These are phyloP conservation scores for Fratercula arctica DNA, from an alignment of 2,797 vertebrate genomes.

Conservation along the genomic window DNA sequence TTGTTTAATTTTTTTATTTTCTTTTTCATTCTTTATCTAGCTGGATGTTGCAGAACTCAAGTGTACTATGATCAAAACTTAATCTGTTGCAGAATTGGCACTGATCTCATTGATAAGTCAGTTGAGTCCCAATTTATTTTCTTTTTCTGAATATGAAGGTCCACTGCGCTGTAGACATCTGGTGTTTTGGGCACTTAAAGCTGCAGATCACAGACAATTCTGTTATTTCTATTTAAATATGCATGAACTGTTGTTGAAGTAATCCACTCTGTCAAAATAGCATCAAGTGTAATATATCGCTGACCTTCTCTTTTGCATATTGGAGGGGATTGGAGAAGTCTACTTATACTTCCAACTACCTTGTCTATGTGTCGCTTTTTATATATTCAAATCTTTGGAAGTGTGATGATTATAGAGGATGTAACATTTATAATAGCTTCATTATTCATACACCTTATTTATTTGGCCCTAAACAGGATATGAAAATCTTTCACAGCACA, in stretches of 20 bases:
- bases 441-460: background rate
- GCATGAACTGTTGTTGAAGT: constrained; percentile 77
- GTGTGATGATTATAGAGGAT: background rate
- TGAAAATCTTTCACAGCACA: background rate
- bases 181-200: constrained; percentile 75
- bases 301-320: constrained; percentile 55
- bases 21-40: background rate
- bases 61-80: background rate
- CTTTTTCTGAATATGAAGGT: constrained; percentile 76
- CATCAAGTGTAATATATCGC: constrained; percentile 68
- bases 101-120: constrained; percentile 11
- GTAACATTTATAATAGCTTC: background rate
- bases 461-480: background rate
- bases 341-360: background rate
- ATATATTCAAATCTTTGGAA: background rate
- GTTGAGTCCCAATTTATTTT: constrained; percentile 78
- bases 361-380: background rate
- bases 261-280: constrained; percentile 81
- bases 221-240: constrained; percentile 85
- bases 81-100: background rate
- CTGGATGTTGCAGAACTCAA: background rate
- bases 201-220: constrained; percentile 62
- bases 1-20: background rate
- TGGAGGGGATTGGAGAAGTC: background rate
- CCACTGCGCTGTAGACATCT: constrained; percentile 85